A percentile compares a stretch with the other conserved stretches of the same genome.
Conservation (phyloP, 2,113 vertebrate genomes). For the Eleginops maclovinus region DNA sequence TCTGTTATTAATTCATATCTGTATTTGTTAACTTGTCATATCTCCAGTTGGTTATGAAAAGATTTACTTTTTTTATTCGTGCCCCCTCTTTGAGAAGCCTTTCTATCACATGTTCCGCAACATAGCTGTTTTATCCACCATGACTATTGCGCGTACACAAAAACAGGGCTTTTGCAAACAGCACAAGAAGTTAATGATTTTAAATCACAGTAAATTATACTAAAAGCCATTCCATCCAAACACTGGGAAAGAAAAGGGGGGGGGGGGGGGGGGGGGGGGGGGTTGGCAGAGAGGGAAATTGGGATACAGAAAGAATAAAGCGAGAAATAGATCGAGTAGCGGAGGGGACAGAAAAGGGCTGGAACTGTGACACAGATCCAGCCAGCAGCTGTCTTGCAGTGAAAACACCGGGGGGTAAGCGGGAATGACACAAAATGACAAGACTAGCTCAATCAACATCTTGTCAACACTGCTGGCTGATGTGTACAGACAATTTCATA, state of each 20-base stretch:
- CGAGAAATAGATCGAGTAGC: background rate
- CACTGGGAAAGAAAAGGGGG: conserved; percentile 35
- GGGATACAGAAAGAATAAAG: conserved; percentile 43
- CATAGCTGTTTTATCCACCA: conserved; percentile 58
- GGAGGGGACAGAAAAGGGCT: conserved; percentile 54
- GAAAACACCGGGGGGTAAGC: conserved; percentile 81
- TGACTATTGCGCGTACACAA: conserved; percentile 65
- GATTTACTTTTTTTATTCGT: conserved; percentile 33
- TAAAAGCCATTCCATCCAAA: conserved; percentile 78
- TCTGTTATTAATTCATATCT: conserved; percentile 69
- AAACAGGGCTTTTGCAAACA: conserved; percentile 74
- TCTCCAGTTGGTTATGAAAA: conserved; percentile 42
- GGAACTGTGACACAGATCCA: conserved; percentile 78
- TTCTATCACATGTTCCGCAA: conserved; percentile 58
- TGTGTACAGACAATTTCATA: conserved; percentile 83
- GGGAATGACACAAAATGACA: conserved; percentile 79
- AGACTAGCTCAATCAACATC: conserved; percentile 85
- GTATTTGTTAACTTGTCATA: conserved; percentile 59
- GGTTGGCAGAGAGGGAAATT: conserved; percentile 35
- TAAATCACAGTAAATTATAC: conserved; percentile 83
- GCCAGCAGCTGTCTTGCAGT: conserved; percentile 76
- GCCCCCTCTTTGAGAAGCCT: conserved; percentile 40
- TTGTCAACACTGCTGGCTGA: conserved; percentile 84
- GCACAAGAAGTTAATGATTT: conserved; percentile 82
- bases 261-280: conserved; percentile 8